Conservation (phyloP, 2,888 invertebrate species). For the Prenolepis imparis region DNA sequence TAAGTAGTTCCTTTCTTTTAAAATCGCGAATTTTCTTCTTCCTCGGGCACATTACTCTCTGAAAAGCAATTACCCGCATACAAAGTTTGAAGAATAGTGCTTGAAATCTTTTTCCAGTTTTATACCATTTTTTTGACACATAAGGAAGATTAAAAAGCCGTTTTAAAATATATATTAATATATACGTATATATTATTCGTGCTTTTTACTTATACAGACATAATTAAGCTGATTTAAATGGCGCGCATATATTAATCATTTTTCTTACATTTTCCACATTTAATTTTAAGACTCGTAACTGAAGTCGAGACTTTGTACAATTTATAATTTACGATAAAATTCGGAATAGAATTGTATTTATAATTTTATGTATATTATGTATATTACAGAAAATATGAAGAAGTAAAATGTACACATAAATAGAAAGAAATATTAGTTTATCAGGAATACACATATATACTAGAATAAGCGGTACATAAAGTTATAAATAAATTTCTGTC, state of each 20-base stretch:
- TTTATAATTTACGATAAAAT: background rate
- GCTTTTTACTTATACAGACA: background rate
- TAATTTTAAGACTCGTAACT: background rate
- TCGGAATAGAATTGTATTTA: background rate
- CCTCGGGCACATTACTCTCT: conserved; percentile 51
- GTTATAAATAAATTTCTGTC: background rate
- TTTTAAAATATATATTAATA: conserved; percentile 21
- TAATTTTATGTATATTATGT: background rate
- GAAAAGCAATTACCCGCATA: conserved; percentile 55
- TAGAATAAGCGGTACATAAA: background rate
- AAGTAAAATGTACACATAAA: background rate
- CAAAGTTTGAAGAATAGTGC: conserved; percentile 50
- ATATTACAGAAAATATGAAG: background rate
- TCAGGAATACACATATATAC: too few species aligned
- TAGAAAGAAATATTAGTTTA: too few species aligned
- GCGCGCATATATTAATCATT: background rate
- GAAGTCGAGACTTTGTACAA: background rate
- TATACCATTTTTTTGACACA: conserved; percentile 5
- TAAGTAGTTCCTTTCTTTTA: conserved; percentile 65
- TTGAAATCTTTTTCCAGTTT: conserved; percentile 6
- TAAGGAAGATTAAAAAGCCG: background rate
- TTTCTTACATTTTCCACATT: background rate
- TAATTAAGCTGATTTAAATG: background rate
- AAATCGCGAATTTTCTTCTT: conserved; percentile 67
- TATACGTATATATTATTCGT: background rate